phyloP scores from a whole-genome alignment of 1,140 invertebrate species.

The Liolophura sinensis region DNA sequence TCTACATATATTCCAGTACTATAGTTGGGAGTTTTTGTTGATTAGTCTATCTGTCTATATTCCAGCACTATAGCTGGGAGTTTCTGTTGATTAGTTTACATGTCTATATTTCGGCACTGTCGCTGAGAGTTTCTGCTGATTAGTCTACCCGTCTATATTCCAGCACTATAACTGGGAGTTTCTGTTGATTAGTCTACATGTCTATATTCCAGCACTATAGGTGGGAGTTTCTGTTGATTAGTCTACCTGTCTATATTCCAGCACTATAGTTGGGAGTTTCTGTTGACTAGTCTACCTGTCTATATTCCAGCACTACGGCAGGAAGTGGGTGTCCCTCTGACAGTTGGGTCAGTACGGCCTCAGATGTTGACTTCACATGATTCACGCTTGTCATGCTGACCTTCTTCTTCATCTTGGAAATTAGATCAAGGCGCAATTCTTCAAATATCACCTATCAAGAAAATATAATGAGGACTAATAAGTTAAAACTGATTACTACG shows the following conservation, averaged over 20 bases:
- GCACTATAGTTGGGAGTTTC: neutral
- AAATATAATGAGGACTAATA: neutral
- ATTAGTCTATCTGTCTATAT: too few relatives aligned
- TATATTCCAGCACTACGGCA: slow-evolving; percentile 59
- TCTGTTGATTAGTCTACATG: too few relatives aligned
- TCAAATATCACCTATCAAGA: slow-evolving; percentile 61
- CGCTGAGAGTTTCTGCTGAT: too few relatives aligned
- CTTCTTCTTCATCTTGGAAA: slow-evolving; percentile 48
- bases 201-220: too few relatives aligned
- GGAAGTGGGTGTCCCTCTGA: slow-evolving; percentile 62
- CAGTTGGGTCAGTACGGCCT: slow-evolving; percentile 61
- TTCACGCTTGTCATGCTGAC: slow-evolving; percentile 60
- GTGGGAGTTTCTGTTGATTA: neutral
- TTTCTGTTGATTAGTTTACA: too few relatives aligned
- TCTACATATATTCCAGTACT: too few relatives aligned
- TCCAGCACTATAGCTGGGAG: neutral
- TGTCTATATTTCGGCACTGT: neutral
- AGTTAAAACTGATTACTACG: too few relatives aligned
- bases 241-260: slow-evolving; percentile 60
- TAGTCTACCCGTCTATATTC: too few relatives aligned
- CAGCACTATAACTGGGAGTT: too few relatives aligned
- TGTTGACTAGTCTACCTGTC: too few relatives aligned
- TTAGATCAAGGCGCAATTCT: slow-evolving; percentile 62
- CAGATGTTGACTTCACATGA: slow-evolving; percentile 64
- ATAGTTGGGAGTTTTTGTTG: too few relatives aligned